Percentiles rank a stretch among this genome's conserved stretches.
phyloP scores from a whole-genome alignment of 2,888 invertebrate genomes.

The Tenthredo notha region DNA sequence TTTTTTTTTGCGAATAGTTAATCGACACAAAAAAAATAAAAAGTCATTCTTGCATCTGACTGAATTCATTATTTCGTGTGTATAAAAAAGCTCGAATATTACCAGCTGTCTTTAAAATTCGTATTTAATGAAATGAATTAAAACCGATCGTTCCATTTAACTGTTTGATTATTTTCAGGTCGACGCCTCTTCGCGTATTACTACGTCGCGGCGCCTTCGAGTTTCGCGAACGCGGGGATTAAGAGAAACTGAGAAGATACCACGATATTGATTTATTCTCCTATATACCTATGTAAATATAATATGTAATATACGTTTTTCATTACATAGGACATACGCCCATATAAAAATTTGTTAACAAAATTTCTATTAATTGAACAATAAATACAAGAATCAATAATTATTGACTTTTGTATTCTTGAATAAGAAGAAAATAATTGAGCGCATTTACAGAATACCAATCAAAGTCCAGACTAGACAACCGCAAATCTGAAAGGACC shows the following conservation, averaged over 20 bases:
- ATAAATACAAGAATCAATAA: neutral
- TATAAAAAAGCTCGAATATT: neutral
- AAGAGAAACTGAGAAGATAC: conserved; percentile 3
- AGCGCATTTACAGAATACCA: neutral
- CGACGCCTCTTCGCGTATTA: neutral
- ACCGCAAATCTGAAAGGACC: neutral
- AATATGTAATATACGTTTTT: neutral
- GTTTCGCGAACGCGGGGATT: neutral
- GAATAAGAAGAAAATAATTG: neutral
- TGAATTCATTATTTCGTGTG: neutral
- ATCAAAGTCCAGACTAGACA: neutral
- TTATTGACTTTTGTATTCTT: neutral
- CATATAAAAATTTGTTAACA: neutral
- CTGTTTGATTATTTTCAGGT: neutral
- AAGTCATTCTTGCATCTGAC: neutral
- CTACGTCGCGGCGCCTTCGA: neutral
- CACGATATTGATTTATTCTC: neutral
- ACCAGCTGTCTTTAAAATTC: neutral
- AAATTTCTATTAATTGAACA: neutral
- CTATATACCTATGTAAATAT: neutral
- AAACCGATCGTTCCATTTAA: neutral
- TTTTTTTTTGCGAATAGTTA: neutral
- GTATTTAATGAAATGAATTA: neutral
- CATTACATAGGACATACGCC: neutral
- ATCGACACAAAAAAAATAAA: neutral